phyloP scores from a whole-genome alignment of 2,113 vertebrate species.

The Mola mola region DNA sequence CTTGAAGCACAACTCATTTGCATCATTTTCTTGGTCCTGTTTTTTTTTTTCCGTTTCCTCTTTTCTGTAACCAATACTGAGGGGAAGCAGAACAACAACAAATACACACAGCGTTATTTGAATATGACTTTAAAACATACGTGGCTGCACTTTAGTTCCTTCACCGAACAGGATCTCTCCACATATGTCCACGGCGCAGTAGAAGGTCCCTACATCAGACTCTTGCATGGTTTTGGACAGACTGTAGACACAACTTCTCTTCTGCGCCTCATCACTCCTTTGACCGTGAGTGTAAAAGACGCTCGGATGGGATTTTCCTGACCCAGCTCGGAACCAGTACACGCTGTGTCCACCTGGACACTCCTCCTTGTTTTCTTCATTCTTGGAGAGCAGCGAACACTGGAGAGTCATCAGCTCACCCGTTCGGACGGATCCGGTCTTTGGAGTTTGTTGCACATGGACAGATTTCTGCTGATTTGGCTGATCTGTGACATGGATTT shows the following conservation, averaged over 20 bases:
- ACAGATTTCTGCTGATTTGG: neutral
- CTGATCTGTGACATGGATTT: conserved; percentile 5
- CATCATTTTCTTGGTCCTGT: too few species aligned
- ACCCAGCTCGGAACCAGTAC: conserved; percentile 51
- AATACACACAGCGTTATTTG: neutral
- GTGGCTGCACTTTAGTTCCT: conserved; percentile 46
- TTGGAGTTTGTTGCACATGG: conserved; percentile 21
- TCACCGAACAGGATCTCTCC: conserved; percentile 56
- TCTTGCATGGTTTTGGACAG: conserved; percentile 42
- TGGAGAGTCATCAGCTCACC: conserved; percentile 36
- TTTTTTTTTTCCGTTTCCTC: too few species aligned
- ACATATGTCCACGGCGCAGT: conserved; percentile 61
- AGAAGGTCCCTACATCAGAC: conserved; percentile 57
- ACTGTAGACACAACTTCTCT: conserved; percentile 45
- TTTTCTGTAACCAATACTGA: too few species aligned
- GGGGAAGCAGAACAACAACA: neutral
- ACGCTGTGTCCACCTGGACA: conserved; percentile 36
- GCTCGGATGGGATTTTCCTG: neutral
- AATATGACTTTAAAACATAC: conserved; percentile 2
- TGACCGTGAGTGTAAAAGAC: conserved; percentile 27
- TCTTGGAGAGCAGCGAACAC: conserved; percentile 52
- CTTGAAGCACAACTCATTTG: too few species aligned
- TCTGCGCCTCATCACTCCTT: neutral
- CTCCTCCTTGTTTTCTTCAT: neutral
- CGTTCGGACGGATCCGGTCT: neutral